Evolutionary conservation across 1,140 invertebrate genomes (phyloP).

Genomic region (Portunus trituberculatus): DNA sequence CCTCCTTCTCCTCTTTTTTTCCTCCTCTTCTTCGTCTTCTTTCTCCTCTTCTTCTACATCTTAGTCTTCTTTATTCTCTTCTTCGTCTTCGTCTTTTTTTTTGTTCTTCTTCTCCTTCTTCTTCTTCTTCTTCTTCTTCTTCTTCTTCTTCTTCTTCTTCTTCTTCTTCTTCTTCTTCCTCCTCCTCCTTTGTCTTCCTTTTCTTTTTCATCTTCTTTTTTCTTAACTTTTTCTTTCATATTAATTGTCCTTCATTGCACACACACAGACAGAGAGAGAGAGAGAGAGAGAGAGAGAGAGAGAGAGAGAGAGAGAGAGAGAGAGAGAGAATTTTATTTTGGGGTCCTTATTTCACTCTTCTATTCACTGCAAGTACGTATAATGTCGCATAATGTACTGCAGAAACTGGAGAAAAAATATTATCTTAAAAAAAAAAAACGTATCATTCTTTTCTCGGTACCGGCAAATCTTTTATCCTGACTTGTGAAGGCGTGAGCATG

Average conservation of each 20-base stretch:
- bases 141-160: neutral
- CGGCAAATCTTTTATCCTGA: no score
- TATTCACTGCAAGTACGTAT: no score
- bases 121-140: neutral
- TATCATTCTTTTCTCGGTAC: no score
- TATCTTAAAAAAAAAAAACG: no score
- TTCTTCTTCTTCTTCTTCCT: neutral
- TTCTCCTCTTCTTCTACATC: neutral
- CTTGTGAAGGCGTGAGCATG: no score
- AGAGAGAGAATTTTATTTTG: neutral
- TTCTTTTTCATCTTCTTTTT: neutral
- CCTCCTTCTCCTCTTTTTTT: neutral
- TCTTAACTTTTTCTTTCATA: neutral
- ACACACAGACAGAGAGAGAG: neutral
- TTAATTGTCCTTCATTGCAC: no score
- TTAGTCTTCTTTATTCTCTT: neutral
- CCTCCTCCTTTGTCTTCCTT: neutral
- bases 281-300: slow-evolving; percentile 35
- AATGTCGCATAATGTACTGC: no score
- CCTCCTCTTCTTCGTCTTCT: neutral
- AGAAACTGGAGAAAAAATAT: no score
- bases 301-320: slow-evolving; percentile 8
- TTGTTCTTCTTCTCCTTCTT: neutral
- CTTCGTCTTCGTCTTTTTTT: no score
- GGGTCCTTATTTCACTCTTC: no score